Evolutionary conservation across 2,888 invertebrate genomes (phyloP).

Genomic region (Flexamia atlantica): DNA sequence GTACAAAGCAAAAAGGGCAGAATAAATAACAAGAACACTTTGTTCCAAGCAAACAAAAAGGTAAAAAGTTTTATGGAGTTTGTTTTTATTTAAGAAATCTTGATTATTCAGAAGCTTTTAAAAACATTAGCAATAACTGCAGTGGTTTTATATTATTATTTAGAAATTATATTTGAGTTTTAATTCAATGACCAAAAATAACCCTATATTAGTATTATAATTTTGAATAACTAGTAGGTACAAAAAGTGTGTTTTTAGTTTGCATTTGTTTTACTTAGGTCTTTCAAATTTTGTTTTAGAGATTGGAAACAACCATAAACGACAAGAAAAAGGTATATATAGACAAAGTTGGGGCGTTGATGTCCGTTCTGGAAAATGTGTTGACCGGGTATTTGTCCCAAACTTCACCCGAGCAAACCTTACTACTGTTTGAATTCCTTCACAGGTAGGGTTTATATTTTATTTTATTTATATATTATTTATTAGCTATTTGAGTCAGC

Average conservation of each 20-base stretch:
- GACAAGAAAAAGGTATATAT: conserved; percentile 75
- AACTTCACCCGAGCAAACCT: conserved; percentile 73
- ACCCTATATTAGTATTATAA: no score
- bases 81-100: no score
- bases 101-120: no score
- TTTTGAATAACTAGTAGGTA: no score
- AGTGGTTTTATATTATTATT: no score
- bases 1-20: no score
- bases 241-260: neutral
- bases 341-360: conserved; percentile 75
- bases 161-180: no score
- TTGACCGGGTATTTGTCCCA: conserved; percentile 74
- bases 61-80: no score
- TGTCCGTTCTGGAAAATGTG: conserved; percentile 76
- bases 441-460: conserved; percentile 72
- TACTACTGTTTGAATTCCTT: conserved; percentile 75
- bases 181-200: no score
- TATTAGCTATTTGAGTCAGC: conserved; percentile 31
- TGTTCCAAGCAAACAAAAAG: no score
- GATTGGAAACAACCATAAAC: conserved; percentile 75
- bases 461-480: conserved; percentile 34
- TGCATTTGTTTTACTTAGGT: conserved; percentile 16
- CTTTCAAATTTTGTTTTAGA: conserved; percentile 72
- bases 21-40: no score
- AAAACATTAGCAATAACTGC: no score